A percentile compares a stretch with the other conserved stretches of the same genome.
Conservation (phyloP, 2,888 invertebrate genomes). For the Synanthedon tipuliformis region DNA sequence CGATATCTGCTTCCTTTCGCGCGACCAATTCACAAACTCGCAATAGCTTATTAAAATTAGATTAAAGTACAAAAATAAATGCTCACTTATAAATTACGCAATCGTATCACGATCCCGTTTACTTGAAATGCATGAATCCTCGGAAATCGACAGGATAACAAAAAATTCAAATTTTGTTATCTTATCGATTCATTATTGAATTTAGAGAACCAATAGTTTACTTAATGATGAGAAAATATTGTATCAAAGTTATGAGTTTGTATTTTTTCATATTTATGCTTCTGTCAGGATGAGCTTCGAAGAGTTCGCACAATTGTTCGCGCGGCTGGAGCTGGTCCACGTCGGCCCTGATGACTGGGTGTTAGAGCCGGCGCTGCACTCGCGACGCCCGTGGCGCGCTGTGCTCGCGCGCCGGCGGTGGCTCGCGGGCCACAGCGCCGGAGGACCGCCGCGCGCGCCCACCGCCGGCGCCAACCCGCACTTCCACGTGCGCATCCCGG, state of each 20-base stretch:
- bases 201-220: no score
- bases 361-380: slow-evolving; percentile 75
- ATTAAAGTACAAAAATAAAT: no score
- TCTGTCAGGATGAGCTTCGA: slow-evolving; percentile 75
- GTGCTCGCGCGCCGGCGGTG: slow-evolving; percentile 76
- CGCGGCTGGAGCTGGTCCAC: slow-evolving; percentile 77
- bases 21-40: no score
- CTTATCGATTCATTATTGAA: no score
- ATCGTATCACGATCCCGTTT: no score
- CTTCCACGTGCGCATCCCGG: slow-evolving; percentile 77
- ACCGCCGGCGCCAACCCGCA: slow-evolving; percentile 78
- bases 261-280: not conserved
- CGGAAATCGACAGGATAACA: no score
- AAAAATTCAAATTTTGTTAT: no score
- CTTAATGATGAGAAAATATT: no score
- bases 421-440: slow-evolving; percentile 78
- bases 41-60: no score
- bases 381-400: slow-evolving; percentile 76
- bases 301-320: slow-evolving; percentile 76
- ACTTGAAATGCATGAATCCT: no score
- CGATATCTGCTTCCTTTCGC: no score
- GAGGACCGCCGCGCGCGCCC: slow-evolving; percentile 75
- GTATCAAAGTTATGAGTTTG: not conserved
- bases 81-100: no score
- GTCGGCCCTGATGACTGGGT: slow-evolving; percentile 83